A percentile compares a stretch with the other conserved stretches of the same genome.
These are phyloP conservation scores for Chaenocephalus aceratus DNA, from an alignment of 2,113 vertebrate species.

Conservation along the genomic window DNA sequence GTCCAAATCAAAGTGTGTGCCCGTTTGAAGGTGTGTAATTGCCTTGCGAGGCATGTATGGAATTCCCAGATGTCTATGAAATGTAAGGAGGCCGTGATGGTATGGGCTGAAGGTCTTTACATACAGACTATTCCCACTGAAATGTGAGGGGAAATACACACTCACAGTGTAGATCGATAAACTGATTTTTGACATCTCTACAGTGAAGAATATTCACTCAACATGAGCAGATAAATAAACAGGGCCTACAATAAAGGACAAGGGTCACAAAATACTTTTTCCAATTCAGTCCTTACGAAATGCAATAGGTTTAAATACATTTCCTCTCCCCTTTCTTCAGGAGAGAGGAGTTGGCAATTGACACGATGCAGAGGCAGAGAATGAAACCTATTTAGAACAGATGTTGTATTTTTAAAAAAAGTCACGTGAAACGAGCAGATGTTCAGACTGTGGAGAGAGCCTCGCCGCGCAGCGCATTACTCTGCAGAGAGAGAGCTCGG, in stretches of 20 bases:
- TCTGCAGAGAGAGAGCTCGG: constrained; percentile 66
- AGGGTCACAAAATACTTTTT: neutral
- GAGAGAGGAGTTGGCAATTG: constrained; percentile 84
- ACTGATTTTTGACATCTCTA: constrained; percentile 3
- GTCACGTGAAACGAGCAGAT: constrained; percentile 94
- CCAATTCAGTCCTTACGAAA: constrained; percentile 17
- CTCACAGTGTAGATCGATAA: constrained; percentile 29
- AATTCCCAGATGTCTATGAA: constrained; percentile 98
- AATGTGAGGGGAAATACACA: neutral
- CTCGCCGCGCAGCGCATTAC: constrained; percentile 78
- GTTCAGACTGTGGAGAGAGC: constrained; percentile 82
- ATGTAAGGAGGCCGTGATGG: constrained; percentile 91
- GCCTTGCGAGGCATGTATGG: constrained; percentile 92
- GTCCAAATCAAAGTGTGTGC: constrained; percentile 88
- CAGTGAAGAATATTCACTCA: neutral
- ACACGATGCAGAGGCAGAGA: constrained; percentile 90
- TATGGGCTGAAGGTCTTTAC: constrained; percentile 36
- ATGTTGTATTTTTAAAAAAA: constrained; percentile 90
- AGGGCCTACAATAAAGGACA: neutral
- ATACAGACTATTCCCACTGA: constrained; percentile 40
- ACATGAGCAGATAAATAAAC: constrained; percentile 17
- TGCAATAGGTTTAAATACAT: constrained; percentile 45
- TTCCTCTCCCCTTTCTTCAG: constrained; percentile 51
- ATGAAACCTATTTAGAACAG: constrained; percentile 93
- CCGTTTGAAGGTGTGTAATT: constrained; percentile 97